Percentiles rank a stretch among this genome's conserved stretches.
Conservation (phyloP, 2,888 invertebrate species). For the Pterobdella sp. region DNA sequence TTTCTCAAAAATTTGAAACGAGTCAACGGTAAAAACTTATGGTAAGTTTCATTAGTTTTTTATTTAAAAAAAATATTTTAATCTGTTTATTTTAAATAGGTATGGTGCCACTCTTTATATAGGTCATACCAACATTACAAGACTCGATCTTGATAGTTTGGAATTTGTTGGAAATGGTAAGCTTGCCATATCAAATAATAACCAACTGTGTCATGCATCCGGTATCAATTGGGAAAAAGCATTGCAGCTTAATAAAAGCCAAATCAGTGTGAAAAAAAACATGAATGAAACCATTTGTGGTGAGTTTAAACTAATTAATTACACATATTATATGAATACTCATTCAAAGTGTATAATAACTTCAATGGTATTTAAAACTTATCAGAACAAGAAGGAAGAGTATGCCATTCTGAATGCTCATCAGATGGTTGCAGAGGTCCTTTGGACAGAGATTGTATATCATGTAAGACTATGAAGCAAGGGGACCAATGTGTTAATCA, state of each 20-base stretch:
- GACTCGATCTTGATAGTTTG: too few relatives aligned
- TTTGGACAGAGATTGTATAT: neutral
- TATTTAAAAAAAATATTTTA: neutral
- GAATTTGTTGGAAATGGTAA: neutral
- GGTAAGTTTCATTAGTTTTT: neutral
- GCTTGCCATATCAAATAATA: neutral
- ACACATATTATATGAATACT: neutral
- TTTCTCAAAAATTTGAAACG: neutral
- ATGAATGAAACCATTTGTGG: neutral
- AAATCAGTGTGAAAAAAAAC: neutral
- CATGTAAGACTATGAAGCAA: slow-evolving; percentile 4
- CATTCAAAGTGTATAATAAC: neutral
- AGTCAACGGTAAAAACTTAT: neutral
- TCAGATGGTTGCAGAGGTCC: slow-evolving; percentile 9
- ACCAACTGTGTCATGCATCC: neutral
- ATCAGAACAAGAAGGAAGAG: neutral
- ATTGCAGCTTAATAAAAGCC: neutral
- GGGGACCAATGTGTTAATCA: neutral
- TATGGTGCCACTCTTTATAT: too few relatives aligned
- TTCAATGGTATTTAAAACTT: neutral
- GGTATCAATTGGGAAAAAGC: neutral
- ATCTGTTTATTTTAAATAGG: neutral
- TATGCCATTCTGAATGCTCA: slow-evolving; percentile 1
- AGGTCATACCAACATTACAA: too few relatives aligned
- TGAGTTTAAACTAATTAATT: neutral